Conservation (phyloP, 2,888 invertebrate genomes). For the Archips crataeganus region DNA sequence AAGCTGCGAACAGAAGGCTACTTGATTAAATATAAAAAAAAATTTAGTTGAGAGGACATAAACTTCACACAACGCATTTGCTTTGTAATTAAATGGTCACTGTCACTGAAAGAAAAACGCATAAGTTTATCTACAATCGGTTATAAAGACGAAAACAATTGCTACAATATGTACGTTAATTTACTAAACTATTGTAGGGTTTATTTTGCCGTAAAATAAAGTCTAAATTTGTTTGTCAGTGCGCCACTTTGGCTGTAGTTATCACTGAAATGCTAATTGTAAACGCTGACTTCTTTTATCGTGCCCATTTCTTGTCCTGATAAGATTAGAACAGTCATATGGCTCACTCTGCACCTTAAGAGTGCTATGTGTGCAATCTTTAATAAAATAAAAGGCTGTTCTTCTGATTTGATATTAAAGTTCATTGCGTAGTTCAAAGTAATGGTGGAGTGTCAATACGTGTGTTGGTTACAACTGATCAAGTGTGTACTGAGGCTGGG, state of each 20-base stretch:
- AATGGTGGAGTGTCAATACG: conserved; percentile 67
- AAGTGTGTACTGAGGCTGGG: conserved; percentile 44
- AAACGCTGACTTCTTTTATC: conserved; percentile 75
- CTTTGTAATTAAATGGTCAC: conserved; percentile 14
- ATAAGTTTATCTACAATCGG: conserved; percentile 18
- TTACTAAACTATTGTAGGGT: neutral
- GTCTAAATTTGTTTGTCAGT: conserved; percentile 53
- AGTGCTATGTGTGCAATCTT: conserved; percentile 48
- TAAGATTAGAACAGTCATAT: conserved; percentile 81
- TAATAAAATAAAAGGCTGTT: conserved; percentile 41
- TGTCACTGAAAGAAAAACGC: conserved; percentile 20
- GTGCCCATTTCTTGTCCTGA: conserved; percentile 69
- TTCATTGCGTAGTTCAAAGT: conserved; percentile 60
- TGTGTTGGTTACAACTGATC: conserved; percentile 47
- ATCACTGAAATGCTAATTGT: conserved; percentile 76
- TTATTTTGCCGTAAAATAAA: conserved; percentile 55
- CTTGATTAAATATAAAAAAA: too few species aligned
- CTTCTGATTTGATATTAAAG: conserved; percentile 43
- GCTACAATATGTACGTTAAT: conserved; percentile 1
- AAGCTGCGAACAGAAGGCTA: too few species aligned
- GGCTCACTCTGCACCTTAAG: conserved; percentile 64
- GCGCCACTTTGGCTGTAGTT: conserved; percentile 65
- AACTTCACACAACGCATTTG: neutral
- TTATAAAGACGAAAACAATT: conserved; percentile 26
- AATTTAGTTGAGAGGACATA: neutral